Evolutionary conservation across 2,888 invertebrate species (phyloP).

Genomic region (Limnephilus rhombicus): DNA sequence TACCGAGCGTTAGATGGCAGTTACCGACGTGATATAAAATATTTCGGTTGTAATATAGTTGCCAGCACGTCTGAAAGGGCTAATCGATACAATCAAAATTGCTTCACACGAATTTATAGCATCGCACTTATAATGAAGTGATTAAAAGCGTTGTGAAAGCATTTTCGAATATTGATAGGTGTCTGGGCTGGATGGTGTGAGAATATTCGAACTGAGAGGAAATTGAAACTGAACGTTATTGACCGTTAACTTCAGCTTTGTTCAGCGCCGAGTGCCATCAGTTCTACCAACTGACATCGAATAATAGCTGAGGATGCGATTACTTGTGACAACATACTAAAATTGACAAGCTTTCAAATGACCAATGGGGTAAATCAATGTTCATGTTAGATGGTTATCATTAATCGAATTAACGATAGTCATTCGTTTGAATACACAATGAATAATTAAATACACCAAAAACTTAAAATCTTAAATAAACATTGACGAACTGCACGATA

Average conservation of each 20-base stretch:
- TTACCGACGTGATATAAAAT: too few species aligned
- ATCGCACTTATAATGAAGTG: neutral
- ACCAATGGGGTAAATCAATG: neutral
- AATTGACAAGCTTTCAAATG: neutral
- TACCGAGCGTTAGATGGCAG: too few species aligned
- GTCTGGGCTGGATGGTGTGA: neutral
- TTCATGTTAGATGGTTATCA: neutral
- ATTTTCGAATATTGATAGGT: neutral
- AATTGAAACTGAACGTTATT: constrained; percentile 33
- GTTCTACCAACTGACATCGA: neutral
- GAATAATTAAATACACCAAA: too few species aligned
- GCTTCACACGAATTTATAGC: neutral
- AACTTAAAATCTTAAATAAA: too few species aligned
- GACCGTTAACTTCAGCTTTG: constrained; percentile 24
- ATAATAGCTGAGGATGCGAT: neutral
- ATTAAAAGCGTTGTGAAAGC: neutral
- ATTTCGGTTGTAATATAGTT: too few species aligned
- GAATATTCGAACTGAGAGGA: neutral
- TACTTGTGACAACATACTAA: neutral
- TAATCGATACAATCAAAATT: neutral
- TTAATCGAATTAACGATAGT: neutral
- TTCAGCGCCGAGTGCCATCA: neutral
- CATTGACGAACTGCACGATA: too few species aligned
- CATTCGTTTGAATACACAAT: too few species aligned
- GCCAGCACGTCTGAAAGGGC: too few species aligned